Conservation (phyloP, 2,797 vertebrate genomes). For the Gastrophryne carolinensis region DNA sequence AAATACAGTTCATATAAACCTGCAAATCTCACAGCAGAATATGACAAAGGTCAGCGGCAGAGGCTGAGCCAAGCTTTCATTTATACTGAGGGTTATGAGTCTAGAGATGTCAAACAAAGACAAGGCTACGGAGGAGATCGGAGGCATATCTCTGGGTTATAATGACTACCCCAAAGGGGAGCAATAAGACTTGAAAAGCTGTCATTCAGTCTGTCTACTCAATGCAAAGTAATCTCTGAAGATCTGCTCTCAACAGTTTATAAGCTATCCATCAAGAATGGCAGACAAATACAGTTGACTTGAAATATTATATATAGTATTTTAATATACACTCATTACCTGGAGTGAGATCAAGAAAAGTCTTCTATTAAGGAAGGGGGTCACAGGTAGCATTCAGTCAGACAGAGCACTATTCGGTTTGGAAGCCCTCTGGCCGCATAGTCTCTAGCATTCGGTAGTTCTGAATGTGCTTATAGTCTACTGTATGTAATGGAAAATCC, state of each 20-base stretch:
- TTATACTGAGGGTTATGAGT: constrained; percentile 10
- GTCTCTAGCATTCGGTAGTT: no score
- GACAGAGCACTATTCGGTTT: no score
- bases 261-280: neutral
- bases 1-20: neutral
- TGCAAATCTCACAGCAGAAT: neutral
- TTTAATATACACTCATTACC: no score
- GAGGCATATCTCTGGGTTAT: neutral
- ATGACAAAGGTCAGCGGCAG: constrained; percentile 8
- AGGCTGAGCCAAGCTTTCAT: neutral
- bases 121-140: neutral
- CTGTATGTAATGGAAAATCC: no score
- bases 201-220: constrained; percentile 7
- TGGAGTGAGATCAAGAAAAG: no score
- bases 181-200: neutral
- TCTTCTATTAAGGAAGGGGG: no score
- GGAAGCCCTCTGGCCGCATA: no score
- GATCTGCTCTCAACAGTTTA: neutral
- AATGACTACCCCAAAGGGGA: neutral
- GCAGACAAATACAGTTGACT: neutral
- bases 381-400: no score
- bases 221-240: neutral
- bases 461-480: no score
- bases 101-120: constrained; percentile 17
- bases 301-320: no score